Percentiles rank a stretch among this genome's conserved stretches.
These are phyloP conservation scores for Pardosa pseudoannulata DNA, from an alignment of 2,888 invertebrate species.

Conservation along the genomic window DNA sequence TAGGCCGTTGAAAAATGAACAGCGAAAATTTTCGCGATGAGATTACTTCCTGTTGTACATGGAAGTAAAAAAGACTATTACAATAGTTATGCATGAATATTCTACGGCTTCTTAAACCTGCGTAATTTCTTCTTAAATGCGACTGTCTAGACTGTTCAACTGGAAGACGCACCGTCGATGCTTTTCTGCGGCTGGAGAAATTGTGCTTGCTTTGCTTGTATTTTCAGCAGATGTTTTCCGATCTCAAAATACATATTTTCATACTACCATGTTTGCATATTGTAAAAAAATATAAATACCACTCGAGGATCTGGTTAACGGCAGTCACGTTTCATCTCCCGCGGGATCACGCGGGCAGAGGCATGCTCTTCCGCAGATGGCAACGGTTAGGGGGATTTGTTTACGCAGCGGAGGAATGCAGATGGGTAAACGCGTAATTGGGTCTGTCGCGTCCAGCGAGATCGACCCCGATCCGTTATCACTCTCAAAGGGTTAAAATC, in stretches of 20 bases:
- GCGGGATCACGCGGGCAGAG: neutral
- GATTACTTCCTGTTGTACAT: too few species aligned
- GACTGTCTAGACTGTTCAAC: too few species aligned
- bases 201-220: neutral
- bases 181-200: too few species aligned
- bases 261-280: neutral
- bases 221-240: neutral
- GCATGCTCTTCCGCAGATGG: neutral
- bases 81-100: too few species aligned
- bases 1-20: too few species aligned
- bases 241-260: neutral
- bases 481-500: neutral
- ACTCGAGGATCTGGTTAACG: neutral
- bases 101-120: too few species aligned
- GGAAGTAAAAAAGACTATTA: too few species aligned
- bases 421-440: conserved; percentile 11
- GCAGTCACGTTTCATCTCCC: neutral
- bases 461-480: neutral
- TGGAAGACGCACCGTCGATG: too few species aligned
- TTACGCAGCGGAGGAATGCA: conserved; percentile 22
- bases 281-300: neutral
- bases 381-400: conserved; percentile 8
- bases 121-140: too few species aligned
- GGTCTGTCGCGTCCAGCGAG: conserved; percentile 3
- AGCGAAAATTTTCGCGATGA: too few species aligned